Conservation (phyloP, 2,888 invertebrate species). For the Allacma fusca region DNA sequence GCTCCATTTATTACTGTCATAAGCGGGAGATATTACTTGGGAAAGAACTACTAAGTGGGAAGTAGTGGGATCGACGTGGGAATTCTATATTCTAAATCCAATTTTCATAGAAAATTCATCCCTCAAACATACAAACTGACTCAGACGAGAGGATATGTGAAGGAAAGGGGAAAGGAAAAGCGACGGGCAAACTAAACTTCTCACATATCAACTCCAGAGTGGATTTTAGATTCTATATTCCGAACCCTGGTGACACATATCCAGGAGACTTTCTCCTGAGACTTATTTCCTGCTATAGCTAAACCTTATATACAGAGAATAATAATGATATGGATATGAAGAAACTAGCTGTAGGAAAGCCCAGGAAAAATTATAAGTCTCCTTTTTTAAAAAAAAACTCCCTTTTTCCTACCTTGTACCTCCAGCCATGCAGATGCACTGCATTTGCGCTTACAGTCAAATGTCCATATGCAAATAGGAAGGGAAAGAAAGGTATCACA, state of each 20-base stretch:
- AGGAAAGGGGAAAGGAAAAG: neutral
- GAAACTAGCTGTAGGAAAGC: too few species aligned
- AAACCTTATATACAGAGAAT: too few species aligned
- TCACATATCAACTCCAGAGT: slow-evolving; percentile 8
- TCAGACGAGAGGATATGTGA: neutral
- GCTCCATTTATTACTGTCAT: slow-evolving; percentile 40
- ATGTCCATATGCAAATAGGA: too few species aligned
- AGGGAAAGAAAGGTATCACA: too few species aligned
- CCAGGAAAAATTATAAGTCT: too few species aligned
- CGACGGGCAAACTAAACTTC: slow-evolving; percentile 23
- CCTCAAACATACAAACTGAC: neutral
- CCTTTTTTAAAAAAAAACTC: too few species aligned
- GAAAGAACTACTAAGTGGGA: slow-evolving; percentile 36
- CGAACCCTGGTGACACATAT: neutral
- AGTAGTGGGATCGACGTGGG: slow-evolving; percentile 32
- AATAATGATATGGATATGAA: neutral
- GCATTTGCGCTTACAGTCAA: too few species aligned
- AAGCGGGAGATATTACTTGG: slow-evolving; percentile 31
- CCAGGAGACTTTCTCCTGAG: slow-evolving; percentile 7
- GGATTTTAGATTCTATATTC: neutral
- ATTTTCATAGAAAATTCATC: slow-evolving; percentile 28
- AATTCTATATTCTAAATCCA: slow-evolving; percentile 33
- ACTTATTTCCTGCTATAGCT: neutral
- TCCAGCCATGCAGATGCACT: too few species aligned
- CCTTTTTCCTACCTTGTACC: too few species aligned